These are phyloP conservation scores for Physocephala rufipes DNA, from an alignment of 2,888 invertebrate species.

Conservation along the genomic window DNA sequence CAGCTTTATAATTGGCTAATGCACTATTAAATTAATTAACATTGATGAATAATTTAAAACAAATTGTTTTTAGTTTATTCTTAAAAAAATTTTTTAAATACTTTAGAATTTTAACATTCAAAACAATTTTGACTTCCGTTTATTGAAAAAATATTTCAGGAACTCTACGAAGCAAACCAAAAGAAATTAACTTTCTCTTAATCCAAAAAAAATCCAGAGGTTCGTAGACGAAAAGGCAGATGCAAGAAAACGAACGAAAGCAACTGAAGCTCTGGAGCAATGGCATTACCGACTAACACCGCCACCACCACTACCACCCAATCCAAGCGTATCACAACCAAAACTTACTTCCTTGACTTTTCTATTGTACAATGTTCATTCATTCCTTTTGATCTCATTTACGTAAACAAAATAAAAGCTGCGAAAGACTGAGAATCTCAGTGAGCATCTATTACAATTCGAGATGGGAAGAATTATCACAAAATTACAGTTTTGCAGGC, in stretches of 20 bases:
- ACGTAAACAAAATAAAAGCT: not conserved
- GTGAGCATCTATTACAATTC: slow-evolving; percentile 3
- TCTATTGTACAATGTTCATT: not conserved
- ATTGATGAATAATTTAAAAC: too few species aligned
- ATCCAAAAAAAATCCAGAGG: slow-evolving; percentile 9
- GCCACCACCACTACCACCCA: too few species aligned
- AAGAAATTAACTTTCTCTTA: slow-evolving; percentile 25
- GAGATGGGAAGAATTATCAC: too few species aligned
- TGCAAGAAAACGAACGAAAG: not conserved
- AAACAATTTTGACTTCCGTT: not conserved
- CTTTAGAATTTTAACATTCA: not conserved
- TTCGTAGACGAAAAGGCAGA: not conserved
- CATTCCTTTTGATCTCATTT: not conserved
- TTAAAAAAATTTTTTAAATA: not conserved
- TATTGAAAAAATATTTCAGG: not conserved
- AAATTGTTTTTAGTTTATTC: not conserved
- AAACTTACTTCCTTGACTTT: not conserved
- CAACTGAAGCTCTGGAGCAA: slow-evolving; percentile 15
- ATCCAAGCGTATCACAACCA: not conserved
- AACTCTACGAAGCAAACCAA: not conserved
- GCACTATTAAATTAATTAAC: not conserved
- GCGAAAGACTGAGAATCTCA: not conserved
- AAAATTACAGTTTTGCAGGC: too few species aligned
- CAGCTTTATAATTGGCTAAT: not conserved
- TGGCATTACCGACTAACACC: slow-evolving; percentile 25